phyloP scores from a whole-genome alignment of 2,113 vertebrate genomes.

The Hippocampus barbouri region DNA sequence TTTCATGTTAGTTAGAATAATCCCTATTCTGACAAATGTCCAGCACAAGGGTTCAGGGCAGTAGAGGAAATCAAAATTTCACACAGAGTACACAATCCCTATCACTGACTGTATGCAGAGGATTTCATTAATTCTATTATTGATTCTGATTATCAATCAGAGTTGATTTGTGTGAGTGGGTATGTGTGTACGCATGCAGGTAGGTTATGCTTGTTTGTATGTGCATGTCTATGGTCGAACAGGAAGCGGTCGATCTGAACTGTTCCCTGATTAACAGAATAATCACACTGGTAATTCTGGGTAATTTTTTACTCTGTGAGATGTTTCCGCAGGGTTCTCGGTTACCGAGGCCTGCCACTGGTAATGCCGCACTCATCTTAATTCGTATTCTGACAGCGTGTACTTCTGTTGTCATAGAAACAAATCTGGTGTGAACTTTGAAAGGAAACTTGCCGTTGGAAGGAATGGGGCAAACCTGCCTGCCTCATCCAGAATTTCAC shows the following conservation, averaged over 20 bases:
- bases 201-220: not conserved
- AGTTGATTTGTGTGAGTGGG: slow-evolving; percentile 2
- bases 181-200: not conserved
- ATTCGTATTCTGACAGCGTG: slow-evolving; percentile 43
- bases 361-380: slow-evolving; percentile 11
- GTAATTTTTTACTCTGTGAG: slow-evolving; percentile 12
- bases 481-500: slow-evolving; percentile 2
- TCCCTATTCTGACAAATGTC: too few relatives aligned
- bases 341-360: slow-evolving; percentile 7
- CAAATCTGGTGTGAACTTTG: slow-evolving; percentile 20
- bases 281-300: slow-evolving; percentile 55
- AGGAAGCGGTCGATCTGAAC: slow-evolving; percentile 31
- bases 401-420: slow-evolving; percentile 53
- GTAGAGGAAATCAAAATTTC: too few relatives aligned
- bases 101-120: too few relatives aligned
- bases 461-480: slow-evolving; percentile 13
- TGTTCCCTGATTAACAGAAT: slow-evolving; percentile 62
- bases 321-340: not conserved
- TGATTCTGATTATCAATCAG: too few relatives aligned
- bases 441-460: slow-evolving; percentile 21
- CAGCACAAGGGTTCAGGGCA: too few relatives aligned
- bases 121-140: too few relatives aligned
- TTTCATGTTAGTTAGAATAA: too few relatives aligned
- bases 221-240: slow-evolving; percentile 13
- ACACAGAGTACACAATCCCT: too few relatives aligned